A percentile compares a stretch with the other conserved stretches of the same genome.
phyloP scores from a whole-genome alignment of 2,888 invertebrate genomes.

The Reticulitermes lucifugus region DNA sequence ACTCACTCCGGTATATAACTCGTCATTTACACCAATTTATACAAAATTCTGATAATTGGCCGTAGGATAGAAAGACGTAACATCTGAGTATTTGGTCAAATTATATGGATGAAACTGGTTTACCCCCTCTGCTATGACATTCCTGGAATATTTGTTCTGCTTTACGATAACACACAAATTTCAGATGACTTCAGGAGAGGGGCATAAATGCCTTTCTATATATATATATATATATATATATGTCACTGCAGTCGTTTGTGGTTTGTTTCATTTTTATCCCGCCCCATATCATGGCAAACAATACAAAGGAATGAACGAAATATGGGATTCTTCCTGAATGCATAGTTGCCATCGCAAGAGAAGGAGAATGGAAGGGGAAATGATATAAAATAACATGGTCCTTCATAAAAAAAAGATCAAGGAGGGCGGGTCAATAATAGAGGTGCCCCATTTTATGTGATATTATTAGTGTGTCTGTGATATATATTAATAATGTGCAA shows the following conservation, averaged over 20 bases:
- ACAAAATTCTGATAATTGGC: too few species aligned
- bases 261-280: neutral
- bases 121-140: neutral
- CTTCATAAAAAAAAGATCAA: neutral
- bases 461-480: neutral
- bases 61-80: neutral
- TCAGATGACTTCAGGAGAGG: neutral
- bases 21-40: too few species aligned
- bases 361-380: neutral
- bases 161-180: neutral
- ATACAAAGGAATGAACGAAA: neutral
- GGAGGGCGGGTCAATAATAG: neutral
- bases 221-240: neutral
- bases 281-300: neutral
- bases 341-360: neutral
- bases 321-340: neutral
- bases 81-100: neutral
- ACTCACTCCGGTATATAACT: too few species aligned
- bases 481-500: too few species aligned
- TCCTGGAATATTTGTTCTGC: neutral
- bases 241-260: neutral
- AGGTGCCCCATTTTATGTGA: neutral
- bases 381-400: neutral
- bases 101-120: neutral
- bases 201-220: neutral